Evolutionary conservation across 2,113 vertebrate species (phyloP), one percentile per base, ranked within the genome.

Genomic region (Mungos mungo): DNA sequence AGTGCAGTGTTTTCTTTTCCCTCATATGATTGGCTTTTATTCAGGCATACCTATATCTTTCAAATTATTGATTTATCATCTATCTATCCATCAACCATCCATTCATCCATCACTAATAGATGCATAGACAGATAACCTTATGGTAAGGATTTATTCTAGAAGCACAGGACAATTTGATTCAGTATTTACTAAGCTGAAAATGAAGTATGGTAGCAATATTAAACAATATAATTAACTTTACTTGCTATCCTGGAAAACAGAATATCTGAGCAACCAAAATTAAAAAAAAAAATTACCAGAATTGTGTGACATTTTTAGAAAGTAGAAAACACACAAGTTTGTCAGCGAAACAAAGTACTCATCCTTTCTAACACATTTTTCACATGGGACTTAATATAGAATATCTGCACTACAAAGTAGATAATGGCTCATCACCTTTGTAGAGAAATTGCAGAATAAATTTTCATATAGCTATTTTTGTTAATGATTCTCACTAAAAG

Each of bases 391-490:
- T 50, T 63, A 88, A 81, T 71, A 50, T 45, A 88, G 29, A 85
- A 41, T 41, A 57, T 93, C 81, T 71, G 27, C 95, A 81, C 74
- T 84, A 57, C 6, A 47, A 74, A 77, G 10, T 23, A 90, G 29
- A 84, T 65, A 90, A 87, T 66, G 19, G 16, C 1, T 88, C 47
- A 85, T 63, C 33, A 88, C 82, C 31, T 95, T 72, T 65, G n/a
- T 10, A 72, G 66, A 88, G 66, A 35, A 91, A 95, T 91, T 41
- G 25, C 23, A 66, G 71, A 85, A 95, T 88, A 66, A 60, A 91
- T 69, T 95, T 96, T 93, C 81, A 93, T 21, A 35, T 41, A 33
- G 8, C n/a, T 81, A 21, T 45, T 88, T 92, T 85, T 92, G 87
- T 88, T 63, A 88, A 85, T 88, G 66, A 25, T 15, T 76, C 41